phyloP scores from a whole-genome alignment of 2,797 vertebrate genomes.

The Cryptoblepharus egeriae region DNA sequence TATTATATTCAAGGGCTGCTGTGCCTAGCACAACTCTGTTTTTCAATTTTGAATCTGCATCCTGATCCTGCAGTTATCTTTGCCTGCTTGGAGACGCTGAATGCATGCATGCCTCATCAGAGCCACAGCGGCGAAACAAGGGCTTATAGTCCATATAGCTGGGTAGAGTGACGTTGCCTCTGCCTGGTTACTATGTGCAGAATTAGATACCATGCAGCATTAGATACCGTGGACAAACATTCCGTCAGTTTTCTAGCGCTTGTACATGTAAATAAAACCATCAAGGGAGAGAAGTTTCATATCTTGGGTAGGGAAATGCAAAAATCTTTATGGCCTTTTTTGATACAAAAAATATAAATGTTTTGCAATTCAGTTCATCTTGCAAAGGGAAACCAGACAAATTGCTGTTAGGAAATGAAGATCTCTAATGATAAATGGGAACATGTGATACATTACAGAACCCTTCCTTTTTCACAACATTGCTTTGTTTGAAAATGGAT shows the following conservation, averaged over 20 bases:
- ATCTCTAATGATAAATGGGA: conserved; percentile 53
- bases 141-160: conserved; percentile 6
- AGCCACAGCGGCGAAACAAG: not conserved
- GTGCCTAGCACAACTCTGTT: not conserved
- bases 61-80: not conserved
- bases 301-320: conserved; percentile 24
- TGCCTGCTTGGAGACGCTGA: not conserved
- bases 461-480: conserved; percentile 42
- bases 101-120: conserved; percentile 26
- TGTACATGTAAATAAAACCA: not conserved
- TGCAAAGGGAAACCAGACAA: conserved; percentile 35
- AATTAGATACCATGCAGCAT: not conserved
- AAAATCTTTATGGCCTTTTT: not conserved
- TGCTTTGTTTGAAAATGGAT: conserved; percentile 22
- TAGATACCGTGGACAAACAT: not conserved
- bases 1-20: not conserved
- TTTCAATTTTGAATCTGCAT: not conserved
- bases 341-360: not conserved
- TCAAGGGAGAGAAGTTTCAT: conserved; percentile 16
- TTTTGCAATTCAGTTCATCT: conserved; percentile 39
- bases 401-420: conserved; percentile 5
- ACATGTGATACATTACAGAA: conserved; percentile 3
- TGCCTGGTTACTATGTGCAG: conserved; percentile 14
- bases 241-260: not conserved
- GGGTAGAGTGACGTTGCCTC: not conserved